Percentiles rank a stretch among this genome's conserved stretches.
Conservation (phyloP, 2,888 invertebrate species). For the Lampropteryx suffumata region DNA sequence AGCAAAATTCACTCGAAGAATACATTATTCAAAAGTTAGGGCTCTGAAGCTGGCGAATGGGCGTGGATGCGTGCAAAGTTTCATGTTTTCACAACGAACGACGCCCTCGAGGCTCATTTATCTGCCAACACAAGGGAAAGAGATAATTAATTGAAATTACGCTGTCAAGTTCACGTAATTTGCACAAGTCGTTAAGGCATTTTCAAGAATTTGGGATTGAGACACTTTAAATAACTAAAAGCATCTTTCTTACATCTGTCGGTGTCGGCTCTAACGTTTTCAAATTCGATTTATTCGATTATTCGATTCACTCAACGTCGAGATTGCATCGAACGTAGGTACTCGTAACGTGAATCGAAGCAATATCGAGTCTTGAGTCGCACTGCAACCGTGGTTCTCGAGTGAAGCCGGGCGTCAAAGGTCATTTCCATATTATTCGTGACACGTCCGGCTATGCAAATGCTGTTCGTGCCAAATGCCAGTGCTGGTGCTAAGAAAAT, state of each 20-base stretch:
- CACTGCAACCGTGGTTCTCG: slow-evolving; percentile 46
- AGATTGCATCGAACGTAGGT: slow-evolving; percentile 41
- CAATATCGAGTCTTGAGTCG: slow-evolving; percentile 59
- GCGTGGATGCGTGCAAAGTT: slow-evolving; percentile 63
- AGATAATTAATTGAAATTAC: slow-evolving; percentile 74
- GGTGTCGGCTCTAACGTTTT: too few species aligned
- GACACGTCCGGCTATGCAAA: slow-evolving; percentile 79
- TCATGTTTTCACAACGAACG: slow-evolving; percentile 62
- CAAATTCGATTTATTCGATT: too few species aligned
- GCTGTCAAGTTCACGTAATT: slow-evolving; percentile 55
- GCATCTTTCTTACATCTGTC: background rate
- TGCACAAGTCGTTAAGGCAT: slow-evolving; percentile 42
- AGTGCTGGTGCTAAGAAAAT: slow-evolving; percentile 28
- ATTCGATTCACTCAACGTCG: slow-evolving; percentile 22
- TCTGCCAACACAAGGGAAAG: slow-evolving; percentile 61
- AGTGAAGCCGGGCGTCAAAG: slow-evolving; percentile 36
- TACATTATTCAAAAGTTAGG: slow-evolving; percentile 65
- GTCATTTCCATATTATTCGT: slow-evolving; percentile 79
- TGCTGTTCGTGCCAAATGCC: slow-evolving; percentile 48
- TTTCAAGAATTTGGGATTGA: slow-evolving; percentile 27
- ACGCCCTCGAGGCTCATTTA: slow-evolving; percentile 66
- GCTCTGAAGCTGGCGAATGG: slow-evolving; percentile 50
- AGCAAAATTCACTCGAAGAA: slow-evolving; percentile 58
- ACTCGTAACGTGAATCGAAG: slow-evolving; percentile 64
- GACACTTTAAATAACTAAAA: background rate